These are phyloP conservation scores for Labrus mixtus DNA, from an alignment of 2,113 vertebrate species.

Conservation along the genomic window DNA sequence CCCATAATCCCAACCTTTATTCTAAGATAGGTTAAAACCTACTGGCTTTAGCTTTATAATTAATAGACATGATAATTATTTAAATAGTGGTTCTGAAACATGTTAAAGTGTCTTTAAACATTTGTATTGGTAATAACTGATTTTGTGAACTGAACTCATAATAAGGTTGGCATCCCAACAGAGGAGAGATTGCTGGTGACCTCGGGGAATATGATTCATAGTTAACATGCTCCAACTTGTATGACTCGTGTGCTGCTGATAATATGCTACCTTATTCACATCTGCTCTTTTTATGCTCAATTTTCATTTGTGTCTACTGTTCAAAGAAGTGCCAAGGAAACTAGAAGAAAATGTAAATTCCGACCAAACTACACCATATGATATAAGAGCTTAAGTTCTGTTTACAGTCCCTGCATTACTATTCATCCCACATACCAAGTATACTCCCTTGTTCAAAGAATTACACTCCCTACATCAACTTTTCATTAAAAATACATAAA, in stretches of 20 bases:
- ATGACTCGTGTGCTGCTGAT: not conserved
- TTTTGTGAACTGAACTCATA: not conserved
- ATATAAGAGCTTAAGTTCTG: constrained; percentile 28
- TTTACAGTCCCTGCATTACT: constrained; percentile 54
- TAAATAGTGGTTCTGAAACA: not conserved
- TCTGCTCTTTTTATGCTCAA: not conserved
- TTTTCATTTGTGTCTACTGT: not conserved
- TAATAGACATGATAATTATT: no score
- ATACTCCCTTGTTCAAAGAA: constrained; percentile 79
- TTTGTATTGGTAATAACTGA: not conserved
- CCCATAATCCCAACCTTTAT: no score
- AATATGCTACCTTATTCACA: not conserved
- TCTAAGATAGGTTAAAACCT: no score
- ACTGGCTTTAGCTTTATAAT: no score
- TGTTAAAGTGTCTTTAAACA: not conserved
- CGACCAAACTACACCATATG: constrained; percentile 20
- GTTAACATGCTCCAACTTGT: constrained; percentile 19
- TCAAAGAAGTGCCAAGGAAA: not conserved
- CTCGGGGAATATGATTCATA: constrained; percentile 13
- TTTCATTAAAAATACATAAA: constrained; percentile 85
- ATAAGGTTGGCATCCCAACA: not conserved
- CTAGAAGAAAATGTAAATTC: not conserved
- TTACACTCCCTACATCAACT: constrained; percentile 79
- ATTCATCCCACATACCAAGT: constrained; percentile 71
- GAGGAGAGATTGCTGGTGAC: not conserved